Evolutionary conservation across 1,140 invertebrate species (phyloP), one percentile per base, ranked within the genome.

Genomic region (Lysiphlebus fabarum): DNA sequence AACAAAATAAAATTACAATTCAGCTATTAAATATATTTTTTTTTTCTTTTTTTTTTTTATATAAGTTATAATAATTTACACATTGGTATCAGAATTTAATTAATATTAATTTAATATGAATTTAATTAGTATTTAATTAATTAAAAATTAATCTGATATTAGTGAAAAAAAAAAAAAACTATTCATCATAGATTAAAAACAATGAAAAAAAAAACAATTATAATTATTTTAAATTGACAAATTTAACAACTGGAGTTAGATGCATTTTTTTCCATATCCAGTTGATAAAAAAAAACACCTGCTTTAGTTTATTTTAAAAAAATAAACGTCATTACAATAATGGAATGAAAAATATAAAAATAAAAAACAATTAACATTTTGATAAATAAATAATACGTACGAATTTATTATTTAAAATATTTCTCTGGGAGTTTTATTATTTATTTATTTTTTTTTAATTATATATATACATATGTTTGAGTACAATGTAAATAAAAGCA

Each of bases 41-140:
- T 37, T 33, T 6, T 37, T 51, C 12, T 37, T 37, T 48, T 51
- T 38, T 51, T 51, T 33, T 40, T 9, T 6, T 40, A 6, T 6
- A 51, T 51, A 33, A 36, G 36, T 51, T 11, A 51, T 12, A 38
- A 33, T 26, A 34, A 33, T 49, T 49, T 26, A 14, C 6, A 36
- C 33, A 51, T 51, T 49, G 36, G 38, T 51, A 49, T 36, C 43
- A 53, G 60, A 59, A 53, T 42, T 61, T 62, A 51, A 37, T 40
- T 6, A 40, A 40, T 40, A 9, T 40, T 9, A 40, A 40, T 6
- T 6, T n/a, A n/a, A n/a, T n/a, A n/a, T n/a, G n/a, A n/a, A n/a
- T n/a, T n/a, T n/a, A n/a, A 40, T 6, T 40, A 34, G 47, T 49
- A 49, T 49, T 49, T 49, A 34, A 34, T 49, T 49, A 34, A 34